Evolutionary conservation across 2,888 invertebrate species (phyloP).

Genomic region (Drosophila paramelanica): DNA sequence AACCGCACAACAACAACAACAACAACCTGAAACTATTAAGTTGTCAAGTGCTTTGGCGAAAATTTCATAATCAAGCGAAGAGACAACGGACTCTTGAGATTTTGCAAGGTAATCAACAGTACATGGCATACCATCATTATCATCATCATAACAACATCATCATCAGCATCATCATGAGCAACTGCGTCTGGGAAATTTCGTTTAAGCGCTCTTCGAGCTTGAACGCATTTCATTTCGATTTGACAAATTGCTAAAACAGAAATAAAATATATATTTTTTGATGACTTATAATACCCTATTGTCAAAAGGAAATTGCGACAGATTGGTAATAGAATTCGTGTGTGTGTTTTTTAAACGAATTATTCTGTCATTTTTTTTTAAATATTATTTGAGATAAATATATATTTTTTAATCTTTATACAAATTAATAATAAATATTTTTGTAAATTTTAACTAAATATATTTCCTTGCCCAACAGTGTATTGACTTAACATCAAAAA

Average conservation of each 20-base stretch:
- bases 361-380: too few relatives aligned
- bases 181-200: constrained; percentile 13
- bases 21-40: constrained; percentile 37
- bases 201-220: constrained; percentile 12
- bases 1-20: constrained; percentile 26
- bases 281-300: not conserved
- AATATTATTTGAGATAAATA: too few relatives aligned
- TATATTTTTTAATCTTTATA: too few relatives aligned
- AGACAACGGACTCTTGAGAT: constrained; percentile 13
- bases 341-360: too few relatives aligned
- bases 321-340: too few relatives aligned
- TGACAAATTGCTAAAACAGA: constrained; percentile 36
- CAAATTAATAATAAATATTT: not conserved
- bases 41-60: constrained; percentile 51
- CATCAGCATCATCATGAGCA: not conserved
- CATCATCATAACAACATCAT: constrained; percentile 13
- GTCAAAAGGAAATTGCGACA: too few relatives aligned
- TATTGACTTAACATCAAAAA: not conserved
- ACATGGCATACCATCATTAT: constrained; percentile 12
- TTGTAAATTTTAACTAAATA: too few relatives aligned
- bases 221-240: constrained; percentile 20
- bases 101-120: constrained; percentile 46
- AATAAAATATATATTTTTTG: constrained; percentile 11
- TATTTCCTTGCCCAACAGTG: not conserved
- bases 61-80: constrained; percentile 49